A percentile compares a stretch with the other conserved stretches of the same genome.
Evolutionary conservation across 1,140 invertebrate species (phyloP).

Genomic region (Tetragonula clypearis): DNA sequence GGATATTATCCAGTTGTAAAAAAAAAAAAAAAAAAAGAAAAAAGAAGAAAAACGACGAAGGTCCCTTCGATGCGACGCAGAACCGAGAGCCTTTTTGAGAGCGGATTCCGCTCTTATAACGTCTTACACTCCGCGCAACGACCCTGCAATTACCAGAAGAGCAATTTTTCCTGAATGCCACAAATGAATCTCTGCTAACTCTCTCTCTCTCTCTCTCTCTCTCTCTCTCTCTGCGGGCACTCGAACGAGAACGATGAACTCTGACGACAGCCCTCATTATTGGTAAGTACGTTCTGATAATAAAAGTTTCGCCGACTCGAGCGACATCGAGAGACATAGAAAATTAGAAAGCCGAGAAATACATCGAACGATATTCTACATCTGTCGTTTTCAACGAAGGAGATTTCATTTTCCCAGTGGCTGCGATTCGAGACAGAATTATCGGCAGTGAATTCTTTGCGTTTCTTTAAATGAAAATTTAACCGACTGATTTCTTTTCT

Average conservation of each 20-base stretch:
- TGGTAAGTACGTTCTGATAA: background rate
- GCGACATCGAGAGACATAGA: background rate
- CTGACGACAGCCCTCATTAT: background rate
- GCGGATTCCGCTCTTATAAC: background rate
- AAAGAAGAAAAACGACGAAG: background rate
- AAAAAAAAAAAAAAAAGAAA: background rate
- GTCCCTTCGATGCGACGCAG: background rate
- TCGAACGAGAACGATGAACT: background rate
- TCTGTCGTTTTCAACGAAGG: no score
- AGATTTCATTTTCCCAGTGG: no score
- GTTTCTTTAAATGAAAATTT: no score
- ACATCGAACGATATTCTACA: no score
- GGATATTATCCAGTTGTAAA: background rate
- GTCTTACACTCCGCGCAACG: background rate
- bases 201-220: background rate
- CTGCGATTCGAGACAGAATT: no score
- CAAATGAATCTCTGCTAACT: slow-evolving; percentile 16
- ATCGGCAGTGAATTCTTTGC: no score
- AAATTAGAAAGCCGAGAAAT: no score
- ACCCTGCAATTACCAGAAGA: slow-evolving; percentile 9
- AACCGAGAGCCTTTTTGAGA: background rate
- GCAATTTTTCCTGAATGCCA: background rate
- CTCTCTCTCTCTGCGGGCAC: background rate
- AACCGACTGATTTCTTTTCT: no score
- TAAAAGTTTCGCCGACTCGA: no score